phyloP scores from a whole-genome alignment of 2,113 vertebrate genomes.

The Heterotilapia buettikoferi region DNA sequence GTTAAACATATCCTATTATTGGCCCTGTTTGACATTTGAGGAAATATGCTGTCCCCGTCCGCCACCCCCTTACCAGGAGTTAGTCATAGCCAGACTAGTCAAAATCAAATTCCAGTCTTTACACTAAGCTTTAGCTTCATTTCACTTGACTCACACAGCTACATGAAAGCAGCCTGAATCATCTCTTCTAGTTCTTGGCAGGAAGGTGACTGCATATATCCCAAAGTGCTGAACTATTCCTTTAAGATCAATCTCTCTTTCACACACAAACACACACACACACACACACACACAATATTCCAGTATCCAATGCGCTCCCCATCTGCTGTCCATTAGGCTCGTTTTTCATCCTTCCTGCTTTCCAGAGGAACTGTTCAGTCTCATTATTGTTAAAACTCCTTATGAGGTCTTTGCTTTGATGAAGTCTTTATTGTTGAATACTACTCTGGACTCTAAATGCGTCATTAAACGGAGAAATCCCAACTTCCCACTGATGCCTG shows the following conservation, averaged over 20 bases:
- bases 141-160: neutral
- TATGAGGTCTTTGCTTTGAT: neutral
- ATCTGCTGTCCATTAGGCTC: constrained; percentile 33
- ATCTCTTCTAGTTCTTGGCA: neutral
- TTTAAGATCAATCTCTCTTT: neutral
- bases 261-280: neutral
- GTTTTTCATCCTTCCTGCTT: neutral
- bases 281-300: neutral
- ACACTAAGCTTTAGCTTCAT: neutral
- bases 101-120: neutral
- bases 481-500: neutral
- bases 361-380: neutral
- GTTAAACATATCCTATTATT: neutral
- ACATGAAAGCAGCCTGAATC: neutral
- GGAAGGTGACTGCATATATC: neutral
- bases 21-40: neutral
- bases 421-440: constrained; percentile 14
- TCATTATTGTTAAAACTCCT: constrained; percentile 30
- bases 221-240: neutral
- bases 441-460: neutral
- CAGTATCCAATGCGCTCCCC: neutral
- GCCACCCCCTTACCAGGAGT: neutral
- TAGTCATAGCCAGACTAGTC: neutral
- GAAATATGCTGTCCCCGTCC: neutral
- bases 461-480: neutral